A percentile compares a stretch with the other conserved stretches of the same genome.
Conservation (phyloP, 2,113 vertebrate species). For the Tragulus kanchil region DNA sequence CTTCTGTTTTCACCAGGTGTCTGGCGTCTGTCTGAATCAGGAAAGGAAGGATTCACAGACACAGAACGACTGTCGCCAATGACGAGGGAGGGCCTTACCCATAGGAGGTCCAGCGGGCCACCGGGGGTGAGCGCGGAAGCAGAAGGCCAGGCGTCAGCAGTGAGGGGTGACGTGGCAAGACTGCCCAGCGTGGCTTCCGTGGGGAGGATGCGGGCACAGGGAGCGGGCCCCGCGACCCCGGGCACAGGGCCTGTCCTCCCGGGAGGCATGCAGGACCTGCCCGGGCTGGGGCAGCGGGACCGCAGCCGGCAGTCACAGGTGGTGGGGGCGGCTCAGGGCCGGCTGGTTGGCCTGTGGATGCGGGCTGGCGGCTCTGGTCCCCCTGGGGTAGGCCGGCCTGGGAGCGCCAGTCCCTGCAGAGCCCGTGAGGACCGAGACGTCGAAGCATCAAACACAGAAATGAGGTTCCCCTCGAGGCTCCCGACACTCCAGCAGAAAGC, state of each 20-base stretch:
- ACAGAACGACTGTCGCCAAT: too few species aligned
- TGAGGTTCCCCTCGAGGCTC: fast-evolving
- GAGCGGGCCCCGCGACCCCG: fast-evolving
- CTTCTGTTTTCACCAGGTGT: not conserved
- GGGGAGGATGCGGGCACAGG: not conserved
- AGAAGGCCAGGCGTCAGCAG: not conserved
- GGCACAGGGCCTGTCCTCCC: not conserved
- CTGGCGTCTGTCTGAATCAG: not conserved
- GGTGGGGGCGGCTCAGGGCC: not conserved
- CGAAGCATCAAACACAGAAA: not conserved
- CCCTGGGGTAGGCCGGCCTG: fast-evolving
- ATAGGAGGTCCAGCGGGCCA: not conserved
- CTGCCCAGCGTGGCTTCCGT: not conserved
- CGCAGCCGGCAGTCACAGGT: too few species aligned
- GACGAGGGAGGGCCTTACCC: not conserved
- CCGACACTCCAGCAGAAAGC: not conserved
- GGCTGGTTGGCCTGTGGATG: not conserved
- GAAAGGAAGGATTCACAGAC: not conserved
- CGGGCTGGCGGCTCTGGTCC: fast-evolving
- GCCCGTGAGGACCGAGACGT: not conserved
- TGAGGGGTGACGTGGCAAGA: not conserved
- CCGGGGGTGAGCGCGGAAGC: fast-evolving
- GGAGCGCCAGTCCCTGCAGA: fast-evolving
- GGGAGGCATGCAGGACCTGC: fast-evolving
- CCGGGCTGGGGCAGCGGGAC: fast-evolving